Evolutionary conservation across 2,797 vertebrate species (phyloP), one percentile per base, ranked within the genome.

Genomic region (Lacerta viridis): DNA sequence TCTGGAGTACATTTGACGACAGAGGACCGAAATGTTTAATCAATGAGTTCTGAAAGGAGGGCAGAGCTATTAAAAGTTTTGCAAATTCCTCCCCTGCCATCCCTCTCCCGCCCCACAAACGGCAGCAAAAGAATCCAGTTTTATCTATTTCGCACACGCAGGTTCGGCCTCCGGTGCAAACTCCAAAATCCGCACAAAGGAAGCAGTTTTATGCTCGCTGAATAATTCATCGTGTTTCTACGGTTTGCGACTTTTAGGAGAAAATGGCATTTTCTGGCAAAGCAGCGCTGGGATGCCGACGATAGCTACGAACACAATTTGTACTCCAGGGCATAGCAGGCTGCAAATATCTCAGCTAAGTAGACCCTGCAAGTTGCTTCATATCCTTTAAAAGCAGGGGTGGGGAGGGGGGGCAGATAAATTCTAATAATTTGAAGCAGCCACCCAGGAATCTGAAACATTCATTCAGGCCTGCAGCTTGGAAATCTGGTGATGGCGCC

Each of bases 1-100:
- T 86, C 39, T 3, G 0, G 0, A 9, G 33, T 43, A 33, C 3
- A 17, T 41, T 50, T 50, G 1, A 0, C 61, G 88, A 64, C 17
- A 1, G n/a, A 71, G 33, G 88, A 39, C 71, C 7, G 91, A 94
- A 89, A 17, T 0, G 0, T 0, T 2, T 46, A 84, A 86, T 27
- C 61, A 1, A 89, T 88, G 75, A 4, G 18, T 0, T 82, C 20
- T 61, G 25, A 11, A 80, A 83, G 90, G 61, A 92, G 1, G 25
- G 64, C 36, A 90, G 59, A 3, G 86, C 11, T 85, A 86, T 92
- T 81, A 80, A 87, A 83, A 83, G 86, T 25, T 4, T 2, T 64
- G 61, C 7, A 23, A 64, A 64, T 64, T 23, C 61, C 61, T 2
- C 61, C 61, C 61, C 5, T 20, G 61, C 61, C 0, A 94, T 93